These are phyloP conservation scores for Acanthochromis polyacanthus DNA, from an alignment of 2,113 vertebrate genomes.

Conservation along the genomic window DNA sequence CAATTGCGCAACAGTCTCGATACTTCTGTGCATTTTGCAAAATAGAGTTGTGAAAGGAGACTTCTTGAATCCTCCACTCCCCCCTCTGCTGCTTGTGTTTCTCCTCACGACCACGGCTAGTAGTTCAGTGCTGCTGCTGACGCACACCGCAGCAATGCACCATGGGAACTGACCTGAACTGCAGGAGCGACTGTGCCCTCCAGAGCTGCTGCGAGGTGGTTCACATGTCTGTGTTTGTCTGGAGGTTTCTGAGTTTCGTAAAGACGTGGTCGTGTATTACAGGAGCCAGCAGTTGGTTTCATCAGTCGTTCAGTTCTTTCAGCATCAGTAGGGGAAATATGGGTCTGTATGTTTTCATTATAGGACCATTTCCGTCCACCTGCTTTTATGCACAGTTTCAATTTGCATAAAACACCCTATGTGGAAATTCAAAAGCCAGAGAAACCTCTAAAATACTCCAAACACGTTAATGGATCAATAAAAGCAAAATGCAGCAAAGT, in stretches of 20 bases:
- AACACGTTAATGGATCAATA: no score
- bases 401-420: no score
- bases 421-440: no score
- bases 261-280: background rate
- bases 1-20: background rate
- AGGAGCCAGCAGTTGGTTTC: no score
- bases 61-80: background rate
- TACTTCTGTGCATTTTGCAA: background rate
- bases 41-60: background rate
- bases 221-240: background rate
- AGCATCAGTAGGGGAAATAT: no score
- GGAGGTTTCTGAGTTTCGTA: background rate
- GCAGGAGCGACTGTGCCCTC: no score
- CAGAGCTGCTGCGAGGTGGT: slow-evolving; percentile 10
- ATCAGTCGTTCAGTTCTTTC: no score
- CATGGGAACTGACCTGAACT: slow-evolving; percentile 2
- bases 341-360: no score
- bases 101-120: background rate
- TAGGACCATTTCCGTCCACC: no score
- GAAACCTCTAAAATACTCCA: no score
- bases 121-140: background rate
- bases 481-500: no score
- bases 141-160: slow-evolving; percentile 2
- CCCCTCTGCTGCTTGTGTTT: background rate
- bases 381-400: no score